A percentile compares a stretch with the other conserved stretches of the same genome.
These are phyloP conservation scores for Sinohyriopsis cumingii DNA, from an alignment of 2,888 invertebrate species.

Conservation along the genomic window DNA sequence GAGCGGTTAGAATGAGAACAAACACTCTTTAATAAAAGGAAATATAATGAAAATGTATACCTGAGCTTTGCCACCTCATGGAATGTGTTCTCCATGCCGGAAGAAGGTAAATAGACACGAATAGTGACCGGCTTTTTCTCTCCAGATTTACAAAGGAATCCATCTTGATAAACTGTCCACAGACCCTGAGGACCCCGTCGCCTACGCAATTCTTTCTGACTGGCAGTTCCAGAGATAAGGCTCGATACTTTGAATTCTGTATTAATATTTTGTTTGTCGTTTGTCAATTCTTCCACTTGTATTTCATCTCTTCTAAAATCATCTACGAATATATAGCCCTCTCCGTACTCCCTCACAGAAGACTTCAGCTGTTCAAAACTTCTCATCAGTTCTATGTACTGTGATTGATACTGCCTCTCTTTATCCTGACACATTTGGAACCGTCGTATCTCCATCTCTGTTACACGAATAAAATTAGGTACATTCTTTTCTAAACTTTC, in stretches of 20 bases:
- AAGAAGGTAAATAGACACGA: slow-evolving; percentile 40
- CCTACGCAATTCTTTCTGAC: too few relatives aligned
- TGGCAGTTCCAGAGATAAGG: neutral
- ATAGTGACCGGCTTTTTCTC: slow-evolving; percentile 36
- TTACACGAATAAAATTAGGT: slow-evolving; percentile 48
- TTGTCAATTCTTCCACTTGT: slow-evolving; percentile 13
- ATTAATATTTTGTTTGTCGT: neutral
- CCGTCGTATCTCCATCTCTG: slow-evolving; percentile 44
- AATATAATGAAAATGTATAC: slow-evolving; percentile 18
- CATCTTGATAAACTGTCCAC: slow-evolving; percentile 38
- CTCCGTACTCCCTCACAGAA: slow-evolving; percentile 37
- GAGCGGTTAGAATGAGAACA: too few relatives aligned
- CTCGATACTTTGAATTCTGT: slow-evolving; percentile 13
- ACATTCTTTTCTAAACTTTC: slow-evolving; percentile 34
- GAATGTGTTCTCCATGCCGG: slow-evolving; percentile 42
- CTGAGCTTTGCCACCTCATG: slow-evolving; percentile 56
- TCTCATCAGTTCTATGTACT: slow-evolving; percentile 41
- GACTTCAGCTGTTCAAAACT: slow-evolving; percentile 43
- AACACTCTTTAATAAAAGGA: too few relatives aligned
- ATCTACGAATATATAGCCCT: slow-evolving; percentile 37
- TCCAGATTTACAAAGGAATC: slow-evolving; percentile 17
- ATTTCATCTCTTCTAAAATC: slow-evolving; percentile 40
- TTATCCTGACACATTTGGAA: slow-evolving; percentile 40
- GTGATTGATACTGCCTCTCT: slow-evolving; percentile 23
- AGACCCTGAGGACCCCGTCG: slow-evolving; percentile 26